These are phyloP conservation scores for Podarcis raffonei DNA, from an alignment of 2,113 vertebrate genomes.

Conservation along the genomic window DNA sequence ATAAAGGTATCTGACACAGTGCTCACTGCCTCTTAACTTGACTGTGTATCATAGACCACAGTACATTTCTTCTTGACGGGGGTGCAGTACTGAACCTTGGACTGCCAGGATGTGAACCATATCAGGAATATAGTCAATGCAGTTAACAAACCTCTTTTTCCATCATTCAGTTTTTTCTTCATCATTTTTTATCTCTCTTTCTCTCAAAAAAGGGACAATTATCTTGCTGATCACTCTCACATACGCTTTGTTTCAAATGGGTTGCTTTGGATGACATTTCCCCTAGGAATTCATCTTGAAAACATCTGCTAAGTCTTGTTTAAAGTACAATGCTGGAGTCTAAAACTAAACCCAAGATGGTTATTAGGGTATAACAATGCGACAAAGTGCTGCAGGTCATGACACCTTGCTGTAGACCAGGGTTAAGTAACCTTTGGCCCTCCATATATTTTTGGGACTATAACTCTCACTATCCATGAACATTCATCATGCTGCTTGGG, in stretches of 20 bases:
- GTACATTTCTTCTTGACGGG: background rate
- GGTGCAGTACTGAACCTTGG: background rate
- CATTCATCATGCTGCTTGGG: background rate
- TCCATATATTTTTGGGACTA: background rate
- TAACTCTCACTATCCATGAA: background rate
- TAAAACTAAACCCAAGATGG: background rate
- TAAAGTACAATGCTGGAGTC: background rate
- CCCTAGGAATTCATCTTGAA: background rate
- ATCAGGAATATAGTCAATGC: background rate
- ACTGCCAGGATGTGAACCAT: background rate
- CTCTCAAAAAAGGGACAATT: background rate
- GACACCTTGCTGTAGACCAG: background rate
- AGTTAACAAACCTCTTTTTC: background rate
- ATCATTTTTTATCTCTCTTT: background rate
- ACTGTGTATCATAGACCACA: background rate
- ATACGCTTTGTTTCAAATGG: background rate
- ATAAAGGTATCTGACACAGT: background rate
- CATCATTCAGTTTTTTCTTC: background rate
- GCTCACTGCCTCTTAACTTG: constrained; percentile 10
- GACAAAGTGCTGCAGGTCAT: background rate
- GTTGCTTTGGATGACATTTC: background rate
- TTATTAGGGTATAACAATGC: background rate
- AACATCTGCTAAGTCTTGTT: constrained; percentile 13
- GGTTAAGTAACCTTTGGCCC: background rate
- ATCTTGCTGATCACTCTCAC: background rate